phyloP scores from a whole-genome alignment of 2,888 invertebrate genomes.

The Drepana falcataria region DNA sequence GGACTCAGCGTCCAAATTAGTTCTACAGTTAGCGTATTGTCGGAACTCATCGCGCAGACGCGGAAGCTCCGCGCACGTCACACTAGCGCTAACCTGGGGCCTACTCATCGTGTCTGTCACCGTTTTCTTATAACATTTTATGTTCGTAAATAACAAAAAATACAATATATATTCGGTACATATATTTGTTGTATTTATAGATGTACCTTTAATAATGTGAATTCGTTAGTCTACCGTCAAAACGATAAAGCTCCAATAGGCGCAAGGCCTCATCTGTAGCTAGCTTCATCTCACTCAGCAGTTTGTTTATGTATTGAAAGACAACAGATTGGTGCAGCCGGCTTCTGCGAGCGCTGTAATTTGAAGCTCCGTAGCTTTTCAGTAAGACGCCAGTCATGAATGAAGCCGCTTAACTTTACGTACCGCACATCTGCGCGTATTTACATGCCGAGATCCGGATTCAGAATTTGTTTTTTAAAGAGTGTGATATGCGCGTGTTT shows the following conservation, averaged over 20 bases:
- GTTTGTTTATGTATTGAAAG: conserved; percentile 77
- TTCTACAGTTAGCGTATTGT: conserved; percentile 37
- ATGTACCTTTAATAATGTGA: too few relatives aligned
- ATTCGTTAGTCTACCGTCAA: background rate
- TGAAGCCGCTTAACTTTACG: conserved; percentile 40
- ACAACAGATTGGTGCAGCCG: conserved; percentile 74
- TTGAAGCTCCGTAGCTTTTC: conserved; percentile 46
- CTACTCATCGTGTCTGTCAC: conserved; percentile 41
- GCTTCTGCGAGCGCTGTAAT: conserved; percentile 54
- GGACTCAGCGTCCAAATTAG: conserved; percentile 56
- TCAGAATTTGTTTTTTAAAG: conserved; percentile 6
- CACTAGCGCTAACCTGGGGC: conserved; percentile 65
- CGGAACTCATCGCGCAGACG: conserved; percentile 63
- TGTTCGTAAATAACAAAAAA: background rate
- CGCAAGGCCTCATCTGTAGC: conserved; percentile 37
- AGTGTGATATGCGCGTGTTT: conserved; percentile 19
- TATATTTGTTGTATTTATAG: too few relatives aligned
- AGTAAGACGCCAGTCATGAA: conserved; percentile 56
- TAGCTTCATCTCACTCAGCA: conserved; percentile 63
- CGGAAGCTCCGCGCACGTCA: conserved; percentile 64
- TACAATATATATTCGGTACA: too few relatives aligned
- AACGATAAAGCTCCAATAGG: conserved; percentile 10
- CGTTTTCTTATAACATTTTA: conserved; percentile 16
- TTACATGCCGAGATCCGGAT: background rate
- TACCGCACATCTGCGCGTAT: background rate